Conservation (phyloP, 2,888 invertebrate species). For the Molorchus minor region DNA sequence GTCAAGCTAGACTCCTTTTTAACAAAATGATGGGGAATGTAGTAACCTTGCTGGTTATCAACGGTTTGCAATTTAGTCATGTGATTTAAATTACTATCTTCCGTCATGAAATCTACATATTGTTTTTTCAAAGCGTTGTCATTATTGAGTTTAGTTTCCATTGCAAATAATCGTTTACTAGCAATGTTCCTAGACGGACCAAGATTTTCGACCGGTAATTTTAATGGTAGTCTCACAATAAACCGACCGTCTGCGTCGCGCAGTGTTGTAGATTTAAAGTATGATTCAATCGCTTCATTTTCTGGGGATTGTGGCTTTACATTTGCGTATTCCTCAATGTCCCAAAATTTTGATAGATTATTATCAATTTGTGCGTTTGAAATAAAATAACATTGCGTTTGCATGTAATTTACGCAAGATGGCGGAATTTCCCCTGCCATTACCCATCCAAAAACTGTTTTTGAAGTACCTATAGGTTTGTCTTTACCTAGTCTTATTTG, state of each 20-base stretch:
- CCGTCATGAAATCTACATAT: conserved; percentile 35
- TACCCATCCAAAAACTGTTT: conserved; percentile 8
- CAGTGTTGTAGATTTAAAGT: not conserved
- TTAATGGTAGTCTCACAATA: conserved; percentile 2
- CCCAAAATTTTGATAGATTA: conserved; percentile 1
- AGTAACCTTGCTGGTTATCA: conserved; percentile 17
- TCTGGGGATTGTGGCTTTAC: not conserved
- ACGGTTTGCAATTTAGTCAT: conserved; percentile 23
- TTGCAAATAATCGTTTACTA: conserved; percentile 3
- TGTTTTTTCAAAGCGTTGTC: not conserved
- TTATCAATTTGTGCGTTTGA: not conserved
- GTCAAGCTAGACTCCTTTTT: conserved; percentile 39
- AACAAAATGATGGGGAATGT: conserved; percentile 47
- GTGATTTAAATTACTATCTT: conserved; percentile 32
- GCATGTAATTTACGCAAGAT: not conserved
- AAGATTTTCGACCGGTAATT: not conserved
- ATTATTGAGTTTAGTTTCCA: conserved; percentile 2
- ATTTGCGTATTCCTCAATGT: conserved; percentile 4
- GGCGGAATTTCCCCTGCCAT: not conserved
- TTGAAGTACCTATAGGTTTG: conserved; percentile 20
- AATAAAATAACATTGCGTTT: not conserved
- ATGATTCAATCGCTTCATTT: not conserved
- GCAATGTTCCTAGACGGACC: not conserved
- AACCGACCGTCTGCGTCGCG: not conserved
- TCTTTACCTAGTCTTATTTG: conserved; percentile 22